Percentiles rank a stretch among this genome's conserved stretches.
phyloP scores from a whole-genome alignment of 2,797 vertebrate genomes.

The Xenopus petersii region DNA sequence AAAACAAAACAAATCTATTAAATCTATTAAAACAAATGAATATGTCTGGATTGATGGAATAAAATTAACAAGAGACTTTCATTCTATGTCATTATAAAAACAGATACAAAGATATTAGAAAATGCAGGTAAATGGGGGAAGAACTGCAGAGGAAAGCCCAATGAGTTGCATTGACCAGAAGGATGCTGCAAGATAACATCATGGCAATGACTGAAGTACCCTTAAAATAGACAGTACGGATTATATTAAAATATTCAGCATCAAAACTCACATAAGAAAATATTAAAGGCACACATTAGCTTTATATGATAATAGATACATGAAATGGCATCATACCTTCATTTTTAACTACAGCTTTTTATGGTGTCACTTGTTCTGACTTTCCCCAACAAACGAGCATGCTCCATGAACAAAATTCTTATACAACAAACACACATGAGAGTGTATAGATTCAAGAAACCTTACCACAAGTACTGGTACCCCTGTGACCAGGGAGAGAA shows the following conservation, averaged over 20 bases:
- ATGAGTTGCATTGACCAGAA: background rate
- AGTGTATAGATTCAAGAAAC: background rate
- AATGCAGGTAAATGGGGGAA: background rate
- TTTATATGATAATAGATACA: too few relatives aligned
- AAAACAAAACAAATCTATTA: too few relatives aligned
- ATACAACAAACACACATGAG: background rate
- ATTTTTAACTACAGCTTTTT: background rate
- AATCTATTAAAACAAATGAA: too few relatives aligned
- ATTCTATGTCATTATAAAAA: too few relatives aligned
- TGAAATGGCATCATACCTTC: too few relatives aligned
- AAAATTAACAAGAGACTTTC: too few relatives aligned
- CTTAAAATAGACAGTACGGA: background rate
- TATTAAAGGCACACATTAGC: too few relatives aligned
- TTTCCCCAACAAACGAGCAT: background rate
- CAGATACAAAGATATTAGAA: background rate
- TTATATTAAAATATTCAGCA: background rate
- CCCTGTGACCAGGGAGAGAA: slow-evolving; percentile 86
- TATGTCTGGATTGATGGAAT: too few relatives aligned
- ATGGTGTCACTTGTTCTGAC: background rate
- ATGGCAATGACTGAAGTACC: too few relatives aligned
- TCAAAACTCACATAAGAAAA: too few relatives aligned
- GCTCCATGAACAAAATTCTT: background rate
- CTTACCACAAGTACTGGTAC: slow-evolving; percentile 91
- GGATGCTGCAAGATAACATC: background rate
- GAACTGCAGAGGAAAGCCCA: slow-evolving; percentile 1